Conservation (phyloP, 2,113 vertebrate genomes). For the Bufo bufo region DNA sequence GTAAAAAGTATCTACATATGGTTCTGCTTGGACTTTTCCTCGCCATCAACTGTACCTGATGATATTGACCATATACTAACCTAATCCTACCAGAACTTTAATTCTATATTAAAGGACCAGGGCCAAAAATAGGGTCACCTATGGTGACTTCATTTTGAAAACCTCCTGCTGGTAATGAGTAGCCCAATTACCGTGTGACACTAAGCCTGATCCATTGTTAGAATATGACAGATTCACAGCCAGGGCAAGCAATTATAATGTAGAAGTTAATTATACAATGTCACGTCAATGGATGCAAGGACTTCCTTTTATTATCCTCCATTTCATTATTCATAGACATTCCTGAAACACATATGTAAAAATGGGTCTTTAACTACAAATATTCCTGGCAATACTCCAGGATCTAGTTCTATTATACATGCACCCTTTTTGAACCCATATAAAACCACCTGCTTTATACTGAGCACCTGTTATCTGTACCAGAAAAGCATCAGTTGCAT, state of each 20-base stretch:
- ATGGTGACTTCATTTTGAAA: neutral
- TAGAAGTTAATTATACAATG: neutral
- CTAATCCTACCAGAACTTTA: no score
- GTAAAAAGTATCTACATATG: no score
- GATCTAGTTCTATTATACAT: no score
- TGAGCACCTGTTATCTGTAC: no score
- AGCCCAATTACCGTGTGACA: neutral
- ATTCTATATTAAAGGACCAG: neutral
- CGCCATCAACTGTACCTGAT: no score
- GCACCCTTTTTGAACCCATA: neutral
- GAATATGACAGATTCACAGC: neutral
- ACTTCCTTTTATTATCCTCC: neutral
- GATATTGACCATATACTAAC: no score
- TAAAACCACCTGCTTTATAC: no score
- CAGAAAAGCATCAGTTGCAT: no score
- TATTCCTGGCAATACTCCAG: neutral
- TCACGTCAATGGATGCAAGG: neutral
- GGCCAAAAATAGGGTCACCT: neutral
- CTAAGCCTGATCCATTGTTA: neutral
- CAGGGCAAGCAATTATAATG: neutral
- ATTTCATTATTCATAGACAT: neutral
- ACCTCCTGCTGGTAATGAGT: neutral
- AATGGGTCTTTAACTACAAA: neutral
- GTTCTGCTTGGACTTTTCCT: no score
- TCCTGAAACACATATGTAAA: neutral